Base-by-base conservation (phyloP, 2,888 invertebrate species). In the Mantis religiosa region DNA sequence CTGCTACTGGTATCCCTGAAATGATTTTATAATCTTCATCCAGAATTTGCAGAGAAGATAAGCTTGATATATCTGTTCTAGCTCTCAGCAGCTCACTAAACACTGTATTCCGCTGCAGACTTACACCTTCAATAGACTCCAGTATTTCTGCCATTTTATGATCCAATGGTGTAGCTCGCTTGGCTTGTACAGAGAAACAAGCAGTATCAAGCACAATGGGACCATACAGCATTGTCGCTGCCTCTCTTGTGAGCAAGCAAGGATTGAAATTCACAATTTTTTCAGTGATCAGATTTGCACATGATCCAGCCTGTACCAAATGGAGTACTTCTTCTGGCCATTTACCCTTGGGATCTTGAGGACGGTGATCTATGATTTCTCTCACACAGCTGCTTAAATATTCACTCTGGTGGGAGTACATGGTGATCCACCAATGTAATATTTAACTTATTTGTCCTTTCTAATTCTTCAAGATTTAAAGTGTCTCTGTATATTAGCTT, bases 341-440 rank as follows among this genome's bases (percentile, higher is more conserved):
- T 4, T n/a, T 71, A 81, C 27, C 34, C 28, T 30, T 41, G 14
- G 81, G n/a, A 82, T 82, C 87, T 27, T 87, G 87, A 1, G 87
- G 87, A 27, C 82, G 87, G 30, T 87, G 87, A 34, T 87, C 87
- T 9, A 87, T 27, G n/a, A 87, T n/a, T n/a, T 87, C 82, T 14
- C 25, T 41, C 15, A 87, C 87, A n/a, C 34, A 28, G 1, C 14
- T 14, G 27, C 87, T n/a, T 8, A 87, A 41, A 27, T n/a, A 30
- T 34, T 82, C 30, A n/a, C 27, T 87, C 30, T 34, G 47, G 30
- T 82, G 87, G 41, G 15, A 87, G 27, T 20, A 82, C 87, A 34
- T 87, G 87, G 28, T 87, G 87, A 34, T 87, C 87, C 82, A 87
- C 82, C 82, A 87, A 25, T 2, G 28, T 28, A 7, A 87, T 25